Base-by-base conservation (phyloP, 2,797 vertebrate genomes). In the Podarcis lilfordi region DNA sequence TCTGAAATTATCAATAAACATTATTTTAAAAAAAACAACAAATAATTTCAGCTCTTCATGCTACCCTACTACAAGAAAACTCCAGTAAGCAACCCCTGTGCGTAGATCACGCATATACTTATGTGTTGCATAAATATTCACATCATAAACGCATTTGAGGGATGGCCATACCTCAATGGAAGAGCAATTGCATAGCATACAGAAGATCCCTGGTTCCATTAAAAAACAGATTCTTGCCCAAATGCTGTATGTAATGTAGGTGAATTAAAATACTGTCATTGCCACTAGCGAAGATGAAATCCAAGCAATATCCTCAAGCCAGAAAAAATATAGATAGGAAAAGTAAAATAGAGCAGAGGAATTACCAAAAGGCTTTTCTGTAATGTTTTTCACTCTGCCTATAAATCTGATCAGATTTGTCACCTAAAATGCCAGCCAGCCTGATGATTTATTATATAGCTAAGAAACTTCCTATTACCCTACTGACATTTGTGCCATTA, bases 401-500 rank as follows among this genome's bases (percentile, higher is more conserved):
- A 76, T 85, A 95, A 94, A 94, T 84, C 74, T 72, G 74, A 88
- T 86, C 80, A 81, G 35, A 91, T 89, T 86, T 85, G 21, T 66
- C 81, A 84, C 0, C 2, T 3, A 89, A 23, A 64, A 68, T 71
- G 66, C 81, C 55, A 74, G 71, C 27, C 50, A 5, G 61, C 86
- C 55, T 55, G 45, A n/a, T 89, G 78, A 92, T 89, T 94, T 92
- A 91, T 21, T 86, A 77, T 84, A 66, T 80, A 85, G 74, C 87
- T 75, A 76, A 84, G 80, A 32, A 69, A 80, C 27, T 81, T 71
- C 13, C 6, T 59, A 79, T 86, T 40, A 89, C 64, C 81, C 64
- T 89, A 82, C 11, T 55, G 15, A 17, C 17, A 82, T 35, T 5
- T 3, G 0, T 29, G 45, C 8, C 32, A 40, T 82, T 83, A 80